Evolutionary conservation across 2,888 invertebrate species (phyloP), one percentile per base, ranked within the genome.

Genomic region (Clivina fossor): DNA sequence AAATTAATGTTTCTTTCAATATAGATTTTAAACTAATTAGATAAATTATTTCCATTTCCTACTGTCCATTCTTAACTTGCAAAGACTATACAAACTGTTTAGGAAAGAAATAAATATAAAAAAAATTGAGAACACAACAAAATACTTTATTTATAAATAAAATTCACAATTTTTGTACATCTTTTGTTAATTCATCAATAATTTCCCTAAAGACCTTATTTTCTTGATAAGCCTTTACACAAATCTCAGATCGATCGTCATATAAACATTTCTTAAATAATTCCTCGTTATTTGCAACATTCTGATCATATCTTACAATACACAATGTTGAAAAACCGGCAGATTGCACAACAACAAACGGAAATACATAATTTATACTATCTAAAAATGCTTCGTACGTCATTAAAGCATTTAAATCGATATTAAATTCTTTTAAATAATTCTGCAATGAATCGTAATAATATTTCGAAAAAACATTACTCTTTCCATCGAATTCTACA

Each of bases 401-500:
- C 26, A 54, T 37, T n/a, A 46, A 35, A 8, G 44, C 20, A 24
- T 54, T 54, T n/a, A 54, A 28, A 54, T 54, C 37, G 9, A 54
- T 54, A 37, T 20, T n/a, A 46, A 20, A 28, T 8, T 9, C 28
- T 4, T 4, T 20, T 28, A 54, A 44, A 54, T 46, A 37, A 15
- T 54, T 54, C n/a, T 35, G 38, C 16, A 63, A 28, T 5, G 48
- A 50, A 7, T 58, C 40, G 32, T 62, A 56, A 37, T 63, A 63
- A 44, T 50, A 58, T 3, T 59, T 35, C 3, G 64, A 35, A 5
- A 67, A 35, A 30, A 60, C 51, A 11, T 60, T 35, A 11, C 11
- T 38, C 15, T 11, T 37, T 11, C 30, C 26, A 28, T 49, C 28
- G 13, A 16, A 18, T 19, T 13, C 24, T 15, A 33, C 22, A 43